Conservation (phyloP, 2,797 vertebrate genomes). For the Salmo trutta region DNA sequence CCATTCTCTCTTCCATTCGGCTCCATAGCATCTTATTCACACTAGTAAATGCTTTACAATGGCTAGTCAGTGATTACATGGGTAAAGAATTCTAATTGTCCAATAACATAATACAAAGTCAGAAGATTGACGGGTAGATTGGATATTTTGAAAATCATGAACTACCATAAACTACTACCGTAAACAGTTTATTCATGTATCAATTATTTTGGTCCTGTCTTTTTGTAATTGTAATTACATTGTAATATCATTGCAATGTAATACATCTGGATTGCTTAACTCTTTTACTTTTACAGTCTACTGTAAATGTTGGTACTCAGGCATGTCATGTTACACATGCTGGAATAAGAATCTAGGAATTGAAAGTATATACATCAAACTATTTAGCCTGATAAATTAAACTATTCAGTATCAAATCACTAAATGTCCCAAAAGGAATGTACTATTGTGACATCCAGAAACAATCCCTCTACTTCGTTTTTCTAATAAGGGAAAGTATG, state of each 20-base stretch:
- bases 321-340: too few species aligned
- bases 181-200: not conserved
- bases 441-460: conserved; percentile 59
- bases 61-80: not conserved
- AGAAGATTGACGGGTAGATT: not conserved
- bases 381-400: not conserved
- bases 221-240: too few species aligned
- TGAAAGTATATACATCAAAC: too few species aligned
- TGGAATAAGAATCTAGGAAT: too few species aligned
- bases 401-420: conserved; percentile 19
- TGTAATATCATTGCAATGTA: too few species aligned
- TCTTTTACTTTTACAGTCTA: too few species aligned
- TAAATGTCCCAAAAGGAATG: conserved; percentile 45
- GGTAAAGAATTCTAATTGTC: not conserved
- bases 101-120: not conserved
- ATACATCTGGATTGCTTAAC: too few species aligned
- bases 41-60: not conserved
- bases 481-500: conserved; percentile 70
- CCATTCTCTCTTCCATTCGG: conserved; percentile 10
- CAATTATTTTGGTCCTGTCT: too few species aligned
- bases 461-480: conserved; percentile 51
- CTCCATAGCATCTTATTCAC: conserved; percentile 32
- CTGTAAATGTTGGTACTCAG: too few species aligned
- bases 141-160: not conserved
- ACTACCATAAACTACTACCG: not conserved